A percentile compares a stretch with the other conserved stretches of the same genome.
Evolutionary conservation across 2,888 invertebrate species (phyloP).

Genomic region (Leptinotarsa tumamoca): DNA sequence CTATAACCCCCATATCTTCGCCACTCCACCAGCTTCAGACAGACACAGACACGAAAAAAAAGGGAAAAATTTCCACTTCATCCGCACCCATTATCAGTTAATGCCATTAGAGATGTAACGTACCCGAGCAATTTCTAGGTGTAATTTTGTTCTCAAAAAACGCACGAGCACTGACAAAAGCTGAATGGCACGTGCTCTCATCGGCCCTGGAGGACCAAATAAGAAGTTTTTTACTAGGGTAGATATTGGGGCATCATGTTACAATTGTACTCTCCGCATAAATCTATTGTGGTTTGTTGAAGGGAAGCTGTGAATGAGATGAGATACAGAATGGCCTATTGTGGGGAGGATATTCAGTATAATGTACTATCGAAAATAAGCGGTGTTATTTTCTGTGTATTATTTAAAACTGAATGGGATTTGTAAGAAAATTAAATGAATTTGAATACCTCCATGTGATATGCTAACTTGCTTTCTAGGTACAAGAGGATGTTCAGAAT

Average conservation of each 20-base stretch:
- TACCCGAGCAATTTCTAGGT: conserved; percentile 27
- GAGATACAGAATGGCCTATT: conserved; percentile 50
- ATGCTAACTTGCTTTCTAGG: too few relatives aligned
- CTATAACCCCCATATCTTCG: too few relatives aligned
- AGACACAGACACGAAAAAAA: conserved; percentile 23
- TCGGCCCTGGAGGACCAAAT: conserved; percentile 43
- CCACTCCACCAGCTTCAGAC: background rate
- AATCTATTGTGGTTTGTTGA: conserved; percentile 51
- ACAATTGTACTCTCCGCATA: conserved; percentile 53
- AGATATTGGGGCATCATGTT: conserved; percentile 55
- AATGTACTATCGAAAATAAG: conserved; percentile 36
- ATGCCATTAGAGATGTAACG: conserved; percentile 39
- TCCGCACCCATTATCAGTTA: conserved; percentile 35
- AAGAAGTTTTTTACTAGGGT: conserved; percentile 52
- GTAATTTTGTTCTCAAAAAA: conserved; percentile 40
- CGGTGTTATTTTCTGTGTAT: conserved; percentile 12
- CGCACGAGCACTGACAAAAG: conserved; percentile 36
- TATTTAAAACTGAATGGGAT: conserved; percentile 2
- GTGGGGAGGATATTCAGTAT: conserved; percentile 45
- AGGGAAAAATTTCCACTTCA: conserved; percentile 5
- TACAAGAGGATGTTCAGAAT: too few relatives aligned
- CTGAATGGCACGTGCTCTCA: conserved; percentile 44
- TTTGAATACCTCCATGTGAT: background rate
- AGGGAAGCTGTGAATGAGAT: conserved; percentile 55
- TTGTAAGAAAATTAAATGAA: background rate